These are phyloP conservation scores for Batillaria attramentaria DNA, from an alignment of 1,140 invertebrate genomes.

Conservation along the genomic window DNA sequence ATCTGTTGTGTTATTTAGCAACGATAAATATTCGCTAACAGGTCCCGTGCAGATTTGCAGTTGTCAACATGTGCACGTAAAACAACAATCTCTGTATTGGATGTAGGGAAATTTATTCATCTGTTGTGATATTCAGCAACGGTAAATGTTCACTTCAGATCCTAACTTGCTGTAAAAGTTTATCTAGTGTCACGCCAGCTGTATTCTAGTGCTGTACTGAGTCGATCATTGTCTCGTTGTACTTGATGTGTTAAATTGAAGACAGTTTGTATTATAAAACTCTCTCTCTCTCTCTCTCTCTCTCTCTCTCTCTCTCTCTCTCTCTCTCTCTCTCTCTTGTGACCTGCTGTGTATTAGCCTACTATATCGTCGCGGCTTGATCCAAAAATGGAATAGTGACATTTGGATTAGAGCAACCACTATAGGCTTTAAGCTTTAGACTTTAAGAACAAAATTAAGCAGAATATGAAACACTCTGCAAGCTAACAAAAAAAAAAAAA, in stretches of 20 bases:
- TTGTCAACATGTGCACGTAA: too few species aligned
- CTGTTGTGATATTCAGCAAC: neutral
- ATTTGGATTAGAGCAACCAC: neutral
- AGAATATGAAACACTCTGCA: neutral
- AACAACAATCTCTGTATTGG: too few species aligned
- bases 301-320: conserved; percentile 8
- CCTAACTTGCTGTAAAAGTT: neutral
- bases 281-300: neutral
- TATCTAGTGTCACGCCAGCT: neutral
- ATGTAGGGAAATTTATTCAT: too few species aligned
- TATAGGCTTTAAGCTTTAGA: neutral
- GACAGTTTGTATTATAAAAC: neutral
- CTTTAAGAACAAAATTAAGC: neutral
- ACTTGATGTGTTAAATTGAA: too few species aligned
- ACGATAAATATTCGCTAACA: too few species aligned
- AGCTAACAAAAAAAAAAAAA: neutral
- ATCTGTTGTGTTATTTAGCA: too few species aligned
- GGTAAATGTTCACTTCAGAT: conserved; percentile 7
- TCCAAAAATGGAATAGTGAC: neutral
- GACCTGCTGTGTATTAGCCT: neutral
- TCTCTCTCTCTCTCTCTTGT: conserved; percentile 9
- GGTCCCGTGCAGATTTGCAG: too few species aligned
- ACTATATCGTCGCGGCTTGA: neutral
- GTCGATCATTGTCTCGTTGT: too few species aligned
- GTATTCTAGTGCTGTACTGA: neutral